Conservation (phyloP, 2,797 vertebrate genomes). For the Coluber constrictor region DNA sequence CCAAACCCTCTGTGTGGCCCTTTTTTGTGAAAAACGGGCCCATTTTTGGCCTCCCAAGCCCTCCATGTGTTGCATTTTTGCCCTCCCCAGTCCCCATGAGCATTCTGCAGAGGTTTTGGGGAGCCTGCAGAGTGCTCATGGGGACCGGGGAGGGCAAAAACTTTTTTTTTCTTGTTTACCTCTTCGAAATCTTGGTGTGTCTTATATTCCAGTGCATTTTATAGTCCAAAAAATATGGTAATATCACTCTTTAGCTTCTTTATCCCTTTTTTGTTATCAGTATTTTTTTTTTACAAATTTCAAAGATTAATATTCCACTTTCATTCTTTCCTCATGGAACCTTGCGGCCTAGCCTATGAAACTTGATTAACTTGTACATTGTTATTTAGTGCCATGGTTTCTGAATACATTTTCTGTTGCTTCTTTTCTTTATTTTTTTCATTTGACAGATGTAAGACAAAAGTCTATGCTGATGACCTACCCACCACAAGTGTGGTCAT, state of each 20-base stretch:
- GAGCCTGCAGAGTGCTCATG: no score
- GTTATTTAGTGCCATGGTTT: not conserved
- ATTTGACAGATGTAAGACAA: slow-evolving; percentile 86
- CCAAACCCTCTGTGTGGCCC: no score
- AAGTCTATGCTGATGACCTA: slow-evolving; percentile 85
- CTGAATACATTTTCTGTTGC: not conserved
- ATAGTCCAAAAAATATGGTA: not conserved
- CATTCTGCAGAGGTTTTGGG: no score
- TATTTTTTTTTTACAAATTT: not conserved
- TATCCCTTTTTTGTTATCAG: not conserved
- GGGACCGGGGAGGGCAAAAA: no score
- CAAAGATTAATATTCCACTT: not conserved
- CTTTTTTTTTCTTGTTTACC: no score
- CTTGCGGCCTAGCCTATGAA: not conserved
- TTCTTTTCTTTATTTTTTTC: slow-evolving; percentile 22
- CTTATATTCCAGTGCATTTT: no score
- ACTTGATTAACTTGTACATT: slow-evolving; percentile 2
- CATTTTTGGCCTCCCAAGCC: no score
- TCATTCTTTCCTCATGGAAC: not conserved
- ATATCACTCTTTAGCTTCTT: not conserved
- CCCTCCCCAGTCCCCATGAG: no score
- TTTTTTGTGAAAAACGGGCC: no score
- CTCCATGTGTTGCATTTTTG: no score
- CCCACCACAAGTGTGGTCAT: slow-evolving; percentile 96
- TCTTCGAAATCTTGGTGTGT: no score